phyloP scores from a whole-genome alignment of 2,113 vertebrate species.

The Grammomys surdaster region DNA sequence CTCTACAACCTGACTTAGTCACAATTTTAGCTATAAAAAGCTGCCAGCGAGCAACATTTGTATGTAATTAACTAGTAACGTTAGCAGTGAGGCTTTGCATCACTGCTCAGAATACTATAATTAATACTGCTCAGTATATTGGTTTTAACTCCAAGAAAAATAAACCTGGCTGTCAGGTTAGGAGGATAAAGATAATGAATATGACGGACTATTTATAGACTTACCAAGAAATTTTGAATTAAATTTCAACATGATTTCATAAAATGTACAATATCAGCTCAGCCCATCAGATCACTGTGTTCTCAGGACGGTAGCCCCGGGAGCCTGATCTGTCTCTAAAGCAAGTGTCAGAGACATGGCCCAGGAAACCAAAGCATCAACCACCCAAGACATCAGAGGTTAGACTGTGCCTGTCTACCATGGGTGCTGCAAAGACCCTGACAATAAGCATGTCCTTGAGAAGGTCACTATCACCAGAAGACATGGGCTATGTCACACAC shows the following conservation, averaged over 20 bases:
- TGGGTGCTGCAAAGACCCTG: rapidly evolving
- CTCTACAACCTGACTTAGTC: neutral
- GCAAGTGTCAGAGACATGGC: neutral
- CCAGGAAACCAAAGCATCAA: neutral
- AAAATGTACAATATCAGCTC: neutral
- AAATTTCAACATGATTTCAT: constrained; percentile 26
- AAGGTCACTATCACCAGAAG: neutral
- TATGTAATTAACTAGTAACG: constrained; percentile 57
- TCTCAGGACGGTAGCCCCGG: rapidly evolving
- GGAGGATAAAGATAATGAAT: constrained; percentile 70
- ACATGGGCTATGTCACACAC: rapidly evolving
- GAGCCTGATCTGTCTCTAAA: neutral
- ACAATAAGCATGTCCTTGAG: neutral
- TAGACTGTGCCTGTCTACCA: rapidly evolving
- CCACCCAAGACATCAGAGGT: neutral
- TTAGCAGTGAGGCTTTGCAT: neutral
- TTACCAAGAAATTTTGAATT: constrained; percentile 38
- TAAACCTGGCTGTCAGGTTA: constrained; percentile 62
- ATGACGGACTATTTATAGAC: constrained; percentile 65
- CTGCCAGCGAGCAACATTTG: constrained; percentile 43
- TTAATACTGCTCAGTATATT: constrained; percentile 67
- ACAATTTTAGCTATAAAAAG: constrained; percentile 30
- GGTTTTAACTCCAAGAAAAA: constrained; percentile 33
- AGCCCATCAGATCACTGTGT: neutral
- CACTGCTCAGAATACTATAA: constrained; percentile 55